Conservation (phyloP, 2,888 invertebrate species). For the Polylopha cassiicola region DNA sequence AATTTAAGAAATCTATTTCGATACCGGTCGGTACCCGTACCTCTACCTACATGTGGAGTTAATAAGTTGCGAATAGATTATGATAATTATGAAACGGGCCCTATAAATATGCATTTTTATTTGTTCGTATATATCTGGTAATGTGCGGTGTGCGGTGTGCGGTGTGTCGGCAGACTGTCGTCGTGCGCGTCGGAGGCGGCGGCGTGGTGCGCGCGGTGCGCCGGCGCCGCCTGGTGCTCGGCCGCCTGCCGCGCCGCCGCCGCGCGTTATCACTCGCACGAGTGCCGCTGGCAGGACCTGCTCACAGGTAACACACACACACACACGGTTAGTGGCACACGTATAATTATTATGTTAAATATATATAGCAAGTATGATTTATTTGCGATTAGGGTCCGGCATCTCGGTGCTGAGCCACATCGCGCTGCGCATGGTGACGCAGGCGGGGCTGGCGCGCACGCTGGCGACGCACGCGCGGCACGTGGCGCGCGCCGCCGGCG, state of each 20-base stretch:
- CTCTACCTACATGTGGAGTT: no score
- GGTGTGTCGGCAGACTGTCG: conserved; percentile 40
- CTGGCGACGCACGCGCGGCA: conserved; percentile 35
- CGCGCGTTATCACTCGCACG: conserved; percentile 82
- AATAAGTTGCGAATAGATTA: no score
- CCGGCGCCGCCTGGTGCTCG: conserved; percentile 87
- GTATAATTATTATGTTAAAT: background rate
- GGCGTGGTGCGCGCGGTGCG: conserved; percentile 84
- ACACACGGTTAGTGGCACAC: no score
- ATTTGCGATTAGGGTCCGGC: conserved; percentile 78
- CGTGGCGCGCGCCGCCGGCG: conserved; percentile 38
- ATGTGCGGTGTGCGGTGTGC: no score
- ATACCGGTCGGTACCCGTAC: no score
- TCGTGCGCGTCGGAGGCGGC: conserved; percentile 70
- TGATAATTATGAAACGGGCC: no score
- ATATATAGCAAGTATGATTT: background rate
- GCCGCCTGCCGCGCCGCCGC: conserved; percentile 81
- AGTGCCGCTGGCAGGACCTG: conserved; percentile 85
- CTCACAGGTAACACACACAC: conserved; percentile 86
- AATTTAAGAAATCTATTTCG: no score
- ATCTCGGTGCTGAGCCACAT: conserved; percentile 88
- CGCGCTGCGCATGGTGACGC: conserved; percentile 86
- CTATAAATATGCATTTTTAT: no score
- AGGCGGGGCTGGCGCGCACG: conserved; percentile 73
- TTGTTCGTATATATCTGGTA: no score